These are phyloP conservation scores for Galago senegalensis DNA, from an alignment of 2,797 vertebrate genomes.

Conservation along the genomic window DNA sequence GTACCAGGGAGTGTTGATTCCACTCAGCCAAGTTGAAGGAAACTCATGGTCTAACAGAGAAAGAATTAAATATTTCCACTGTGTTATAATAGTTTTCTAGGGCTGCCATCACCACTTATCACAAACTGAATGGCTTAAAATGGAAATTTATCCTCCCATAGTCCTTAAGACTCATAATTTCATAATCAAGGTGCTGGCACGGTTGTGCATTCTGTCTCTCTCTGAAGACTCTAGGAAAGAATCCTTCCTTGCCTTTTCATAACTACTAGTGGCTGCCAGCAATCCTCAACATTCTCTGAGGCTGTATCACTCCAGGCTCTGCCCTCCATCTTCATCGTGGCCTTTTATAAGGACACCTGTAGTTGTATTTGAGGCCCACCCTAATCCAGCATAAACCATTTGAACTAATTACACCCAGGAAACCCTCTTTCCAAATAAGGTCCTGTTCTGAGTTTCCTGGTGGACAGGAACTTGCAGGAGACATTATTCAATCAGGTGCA, in stretches of 20 bases:
- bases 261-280: not conserved
- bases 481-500: not conserved
- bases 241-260: not conserved
- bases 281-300: not conserved
- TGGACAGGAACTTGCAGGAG: not conserved
- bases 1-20: not conserved
- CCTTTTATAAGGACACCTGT: not conserved
- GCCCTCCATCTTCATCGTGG: not conserved
- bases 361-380: not conserved
- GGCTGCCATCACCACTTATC: not conserved
- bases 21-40: not conserved
- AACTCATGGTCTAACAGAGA: not conserved
- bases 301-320: not conserved
- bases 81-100: not conserved
- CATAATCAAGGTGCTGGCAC: slow-evolving; percentile 21
- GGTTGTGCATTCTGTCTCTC: not conserved
- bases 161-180: not conserved
- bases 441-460: not conserved
- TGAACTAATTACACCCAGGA: not conserved
- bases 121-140: not conserved
- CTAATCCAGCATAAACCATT: not conserved
- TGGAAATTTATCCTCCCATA: not conserved
- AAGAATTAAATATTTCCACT: not conserved
- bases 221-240: not conserved
- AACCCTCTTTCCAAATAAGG: slow-evolving; percentile 38